Evolutionary conservation across 2,888 invertebrate genomes (phyloP).

Genomic region (Limenitis camilla): DNA sequence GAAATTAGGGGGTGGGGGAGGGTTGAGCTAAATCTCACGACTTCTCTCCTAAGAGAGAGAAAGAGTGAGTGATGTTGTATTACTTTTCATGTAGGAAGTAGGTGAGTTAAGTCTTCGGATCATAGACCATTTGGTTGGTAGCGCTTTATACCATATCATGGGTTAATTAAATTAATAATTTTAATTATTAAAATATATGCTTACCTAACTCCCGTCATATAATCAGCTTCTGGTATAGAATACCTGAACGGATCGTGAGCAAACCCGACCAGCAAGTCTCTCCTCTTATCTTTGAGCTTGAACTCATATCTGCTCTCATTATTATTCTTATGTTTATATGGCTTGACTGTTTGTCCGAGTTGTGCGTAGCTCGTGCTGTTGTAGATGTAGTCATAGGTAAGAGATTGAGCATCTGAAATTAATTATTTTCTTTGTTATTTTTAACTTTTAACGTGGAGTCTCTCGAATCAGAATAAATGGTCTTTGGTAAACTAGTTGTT

Average conservation of each 20-base stretch:
- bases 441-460: too few relatives aligned
- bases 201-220: conserved; percentile 56
- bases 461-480: too few relatives aligned
- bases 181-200: conserved; percentile 1
- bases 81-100: too few relatives aligned
- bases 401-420: conserved; percentile 46
- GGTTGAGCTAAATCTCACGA: too few relatives aligned
- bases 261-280: conserved; percentile 53
- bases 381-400: conserved; percentile 55
- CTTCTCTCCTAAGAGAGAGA: too few relatives aligned
- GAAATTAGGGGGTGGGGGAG: too few relatives aligned
- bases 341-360: conserved; percentile 30
- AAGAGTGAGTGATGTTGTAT: too few relatives aligned
- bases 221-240: conserved; percentile 57
- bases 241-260: conserved; percentile 59
- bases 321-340: not conserved
- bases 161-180: too few relatives aligned
- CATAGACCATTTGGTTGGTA: too few relatives aligned
- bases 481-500: too few relatives aligned
- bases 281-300: conserved; percentile 26
- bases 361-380: conserved; percentile 58
- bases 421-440: not conserved
- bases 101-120: too few relatives aligned
- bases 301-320: conserved; percentile 30
- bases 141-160: too few relatives aligned